Base-by-base conservation (phyloP, 2,113 vertebrate species). In the Motacilla tschutschensis region DNA sequence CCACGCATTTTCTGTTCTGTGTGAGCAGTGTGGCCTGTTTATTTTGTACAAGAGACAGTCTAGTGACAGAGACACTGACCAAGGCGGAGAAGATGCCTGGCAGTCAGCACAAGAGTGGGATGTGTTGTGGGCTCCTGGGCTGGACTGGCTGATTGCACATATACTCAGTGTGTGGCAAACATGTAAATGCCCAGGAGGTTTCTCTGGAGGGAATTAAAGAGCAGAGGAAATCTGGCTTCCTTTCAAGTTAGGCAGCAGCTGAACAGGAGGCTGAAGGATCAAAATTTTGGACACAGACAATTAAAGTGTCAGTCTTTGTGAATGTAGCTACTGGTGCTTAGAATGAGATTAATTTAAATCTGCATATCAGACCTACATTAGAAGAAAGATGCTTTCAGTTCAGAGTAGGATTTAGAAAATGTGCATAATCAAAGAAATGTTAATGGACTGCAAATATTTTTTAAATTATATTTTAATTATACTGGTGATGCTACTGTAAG, bases 291-390 rank as follows among this genome's bases (percentile, higher is more conserved):
- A 47, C 18, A 15, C 14, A 83, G 57, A 35, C 25, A 81, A 77
- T 80, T 64, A 24, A 81, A 91, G 24, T 54, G 24, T 72, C 74
- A 76, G 18, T 76, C 59, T 76, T 62, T 8, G 3, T 71, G 47
- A 86, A 77, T 57, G 47, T 26, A 77, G 60, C 12, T 62, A 44
- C 67, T 74, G 69, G 22, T 84, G 79, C 47, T 66, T 66, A 82
- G 71, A 70, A 89, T 55, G 19, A 81, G 31, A 83, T 82, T 83
- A 67, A 63, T 60, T 86, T 85, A 72, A 87, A 90, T 77, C 72
- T 83, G 47, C 17, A 14, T 83, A 60, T 86, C 36, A 84, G 51
- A 50, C 1, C 0, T 31, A 55, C 31, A 44, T 19, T 40, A 55
- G 41, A 47, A 87, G 67, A 46, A 73, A 76, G 28, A 33, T 57